Evolutionary conservation across 2,113 vertebrate genomes (phyloP).

Genomic region (Apodemus speciosus): DNA sequence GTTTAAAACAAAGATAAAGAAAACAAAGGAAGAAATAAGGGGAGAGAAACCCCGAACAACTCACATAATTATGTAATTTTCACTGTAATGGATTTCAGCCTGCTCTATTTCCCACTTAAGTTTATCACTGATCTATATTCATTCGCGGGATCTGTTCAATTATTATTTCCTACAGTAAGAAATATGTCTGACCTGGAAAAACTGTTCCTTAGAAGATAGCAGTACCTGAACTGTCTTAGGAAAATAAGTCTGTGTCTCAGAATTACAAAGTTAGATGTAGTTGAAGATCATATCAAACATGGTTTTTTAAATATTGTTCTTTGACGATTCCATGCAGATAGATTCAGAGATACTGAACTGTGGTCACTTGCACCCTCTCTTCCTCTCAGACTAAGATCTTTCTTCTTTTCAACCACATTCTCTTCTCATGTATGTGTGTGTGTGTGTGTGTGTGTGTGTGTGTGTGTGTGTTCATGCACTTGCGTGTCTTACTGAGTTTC

Average conservation of each 20-base stretch:
- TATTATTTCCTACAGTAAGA: conserved; percentile 89
- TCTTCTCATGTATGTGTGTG: background rate
- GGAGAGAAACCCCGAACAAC: conserved; percentile 80
- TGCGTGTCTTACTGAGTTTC: background rate
- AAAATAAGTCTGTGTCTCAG: conserved; percentile 49
- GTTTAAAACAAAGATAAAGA: conserved; percentile 84
- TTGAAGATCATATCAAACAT: conserved; percentile 62
- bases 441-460: background rate
- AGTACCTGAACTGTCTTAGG: conserved; percentile 85
- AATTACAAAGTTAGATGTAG: conserved; percentile 75
- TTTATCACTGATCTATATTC: conserved; percentile 91
- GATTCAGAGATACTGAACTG: background rate
- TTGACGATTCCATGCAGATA: background rate
- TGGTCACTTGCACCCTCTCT: background rate
- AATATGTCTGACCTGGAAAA: conserved; percentile 87
- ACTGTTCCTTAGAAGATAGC: conserved; percentile 91
- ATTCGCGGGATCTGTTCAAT: conserved; percentile 87
- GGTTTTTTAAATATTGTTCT: background rate
- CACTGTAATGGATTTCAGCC: conserved; percentile 92
- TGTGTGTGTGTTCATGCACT: background rate
- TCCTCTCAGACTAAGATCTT: background rate
- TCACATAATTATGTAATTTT: conserved; percentile 86
- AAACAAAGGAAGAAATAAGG: conserved; percentile 79
- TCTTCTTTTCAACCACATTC: background rate
- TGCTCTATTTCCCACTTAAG: conserved; percentile 88